These are phyloP conservation scores for Hydriomena furcata DNA, from an alignment of 2,888 invertebrate genomes.

Conservation along the genomic window DNA sequence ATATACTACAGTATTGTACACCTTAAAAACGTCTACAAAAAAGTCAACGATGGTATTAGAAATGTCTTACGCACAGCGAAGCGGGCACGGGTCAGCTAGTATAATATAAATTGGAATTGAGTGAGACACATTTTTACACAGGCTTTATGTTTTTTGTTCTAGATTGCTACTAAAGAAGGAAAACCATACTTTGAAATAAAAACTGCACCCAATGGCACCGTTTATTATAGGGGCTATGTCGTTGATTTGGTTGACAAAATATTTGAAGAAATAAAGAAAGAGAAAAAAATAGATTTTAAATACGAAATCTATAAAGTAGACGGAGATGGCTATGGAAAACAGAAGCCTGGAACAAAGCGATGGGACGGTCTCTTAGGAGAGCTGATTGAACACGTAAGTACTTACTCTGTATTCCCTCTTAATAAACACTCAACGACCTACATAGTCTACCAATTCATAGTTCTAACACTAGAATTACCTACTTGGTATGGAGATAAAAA, in stretches of 20 bases:
- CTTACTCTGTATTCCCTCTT: too few relatives aligned
- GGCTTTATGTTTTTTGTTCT: slow-evolving; percentile 44
- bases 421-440: too few relatives aligned
- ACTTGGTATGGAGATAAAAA: too few relatives aligned
- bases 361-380: slow-evolving; percentile 91
- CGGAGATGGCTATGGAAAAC: slow-evolving; percentile 87
- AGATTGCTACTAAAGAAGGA: slow-evolving; percentile 82
- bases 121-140: too few relatives aligned
- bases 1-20: too few relatives aligned
- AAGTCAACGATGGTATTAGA: too few relatives aligned
- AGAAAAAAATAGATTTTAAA: slow-evolving; percentile 66
- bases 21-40: too few relatives aligned
- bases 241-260: slow-evolving; percentile 93
- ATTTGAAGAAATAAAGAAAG: slow-evolving; percentile 59
- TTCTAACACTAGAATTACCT: too few relatives aligned
- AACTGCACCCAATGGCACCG: slow-evolving; percentile 51
- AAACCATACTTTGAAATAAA: slow-evolving; percentile 59
- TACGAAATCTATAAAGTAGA: slow-evolving; percentile 87
- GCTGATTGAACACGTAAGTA: slow-evolving; percentile 87
- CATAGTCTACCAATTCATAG: too few relatives aligned
- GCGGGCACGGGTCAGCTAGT: too few relatives aligned
- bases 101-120: too few relatives aligned
- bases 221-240: slow-evolving; percentile 90
- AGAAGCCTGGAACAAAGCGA: slow-evolving; percentile 85
- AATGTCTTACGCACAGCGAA: too few relatives aligned